Base-by-base conservation (phyloP, 2,888 invertebrate species). In the Amphipyra berbera region DNA sequence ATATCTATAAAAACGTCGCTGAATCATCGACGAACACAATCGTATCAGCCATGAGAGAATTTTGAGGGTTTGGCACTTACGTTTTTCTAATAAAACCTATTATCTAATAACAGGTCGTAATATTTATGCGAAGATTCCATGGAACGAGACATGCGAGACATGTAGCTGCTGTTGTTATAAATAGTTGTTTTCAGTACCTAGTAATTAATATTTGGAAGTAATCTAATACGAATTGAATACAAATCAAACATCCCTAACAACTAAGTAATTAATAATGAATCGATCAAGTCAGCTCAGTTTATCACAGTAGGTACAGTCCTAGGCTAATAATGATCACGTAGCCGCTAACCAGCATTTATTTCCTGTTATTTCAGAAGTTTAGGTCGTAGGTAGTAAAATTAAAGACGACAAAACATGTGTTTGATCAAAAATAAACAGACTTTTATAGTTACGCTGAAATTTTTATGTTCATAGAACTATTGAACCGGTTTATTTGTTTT, bases 381-480 rank as follows among this genome's bases (percentile, higher is more conserved):
- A 40, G 42, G 49, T 58, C 49, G 54, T 42, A 40, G 50, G 50
- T 41, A 74, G 63, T 45, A 38, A 57, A 68, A 68, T n/a, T 57
- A 62, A 74, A 63, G 70, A 75, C 64, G 60, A 62, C 71, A 65
- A 50, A 67, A 42, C 63, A 62, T 57, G 53, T 56, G 49, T 48
- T 53, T 54, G 35, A 9, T 52, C 48, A 53, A 64, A 72, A 69
- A 76, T 78, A 76, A 76, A 76, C 76, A 66, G 12, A 60, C 45
- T 53, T 77, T 78, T 61, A 65, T 56, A 54, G 54, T 54, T 58
- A 58, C 60, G 73, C 49, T 78, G 76, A 78, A 73, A 73, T 15
- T 70, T 79, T 79, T 63, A 77, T 73, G 76, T 65, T 79, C 67
- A 78, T 69, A 70, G 55, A 70, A 73, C 76, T 65, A 79, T 76